Percentiles rank a stretch among this genome's conserved stretches.
Evolutionary conservation across 2,888 invertebrate genomes (phyloP).

Genomic region (Nymphalis polychloros): DNA sequence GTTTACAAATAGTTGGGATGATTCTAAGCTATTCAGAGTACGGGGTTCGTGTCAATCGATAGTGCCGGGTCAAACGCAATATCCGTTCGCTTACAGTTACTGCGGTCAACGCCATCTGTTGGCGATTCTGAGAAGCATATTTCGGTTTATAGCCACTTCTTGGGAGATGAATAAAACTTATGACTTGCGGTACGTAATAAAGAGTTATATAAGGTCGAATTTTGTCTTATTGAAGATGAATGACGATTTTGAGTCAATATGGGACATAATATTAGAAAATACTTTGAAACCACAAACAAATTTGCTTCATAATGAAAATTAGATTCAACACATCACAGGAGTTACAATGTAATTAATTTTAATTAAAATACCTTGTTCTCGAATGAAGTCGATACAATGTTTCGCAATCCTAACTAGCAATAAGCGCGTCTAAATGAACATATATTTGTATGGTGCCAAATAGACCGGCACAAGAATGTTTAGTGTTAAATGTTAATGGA

Average conservation of each 20-base stretch:
- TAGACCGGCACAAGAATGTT: constrained; percentile 14
- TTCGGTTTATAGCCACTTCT: background rate
- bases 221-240: too few species aligned
- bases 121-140: background rate
- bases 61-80: background rate
- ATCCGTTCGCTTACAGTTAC: background rate
- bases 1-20: constrained; percentile 13
- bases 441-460: constrained; percentile 5
- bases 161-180: too few species aligned
- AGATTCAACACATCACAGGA: background rate
- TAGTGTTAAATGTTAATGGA: constrained; percentile 4
- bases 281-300: background rate
- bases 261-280: background rate
- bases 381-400: constrained; percentile 23
- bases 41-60: background rate
- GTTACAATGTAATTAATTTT: constrained; percentile 5
- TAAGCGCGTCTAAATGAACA: constrained; percentile 21
- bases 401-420: constrained; percentile 16
- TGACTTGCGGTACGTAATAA: too few species aligned
- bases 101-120: background rate
- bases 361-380: background rate
- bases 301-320: background rate
- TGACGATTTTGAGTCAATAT: background rate
- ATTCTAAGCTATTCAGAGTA: constrained; percentile 12
- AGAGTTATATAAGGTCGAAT: too few species aligned